Conservation (phyloP, 53 echinoderm and acorn worm species). For the Echinarachnius parma region DNA sequence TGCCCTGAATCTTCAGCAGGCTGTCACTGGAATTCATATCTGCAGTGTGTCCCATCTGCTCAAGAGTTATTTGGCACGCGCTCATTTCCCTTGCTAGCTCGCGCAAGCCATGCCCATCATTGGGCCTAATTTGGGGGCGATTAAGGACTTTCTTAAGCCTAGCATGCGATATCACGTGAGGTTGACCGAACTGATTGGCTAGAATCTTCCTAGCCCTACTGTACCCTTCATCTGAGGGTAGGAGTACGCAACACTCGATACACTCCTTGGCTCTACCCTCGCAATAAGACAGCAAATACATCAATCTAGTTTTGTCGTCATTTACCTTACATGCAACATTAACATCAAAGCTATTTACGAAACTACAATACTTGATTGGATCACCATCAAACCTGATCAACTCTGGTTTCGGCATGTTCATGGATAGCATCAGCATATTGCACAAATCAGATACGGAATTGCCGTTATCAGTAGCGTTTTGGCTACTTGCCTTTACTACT, state of each 20-base stretch:
- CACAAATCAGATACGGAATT: too few relatives aligned
- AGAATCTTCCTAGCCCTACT: conserved; percentile 23
- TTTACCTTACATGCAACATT: conserved; percentile 9
- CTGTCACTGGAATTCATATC: conserved; percentile 44
- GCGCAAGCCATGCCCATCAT: conserved; percentile 35
- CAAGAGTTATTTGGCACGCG: conserved; percentile 38
- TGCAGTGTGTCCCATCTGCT: conserved; percentile 38
- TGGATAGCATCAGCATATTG: background rate
- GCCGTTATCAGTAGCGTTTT: too few relatives aligned
- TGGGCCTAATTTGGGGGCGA: conserved; percentile 35
- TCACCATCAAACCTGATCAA: conserved; percentile 3
- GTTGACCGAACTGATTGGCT: conserved; percentile 19
- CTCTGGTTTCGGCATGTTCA: conserved; percentile 19
- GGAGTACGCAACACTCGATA: conserved; percentile 37
- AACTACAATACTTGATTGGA: background rate
- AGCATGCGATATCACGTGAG: conserved; percentile 8
- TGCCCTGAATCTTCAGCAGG: conserved; percentile 52
- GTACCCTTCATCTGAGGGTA: conserved; percentile 21
- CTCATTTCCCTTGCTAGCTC: conserved; percentile 54
- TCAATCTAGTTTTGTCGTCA: conserved; percentile 35
- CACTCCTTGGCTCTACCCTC: conserved; percentile 40
- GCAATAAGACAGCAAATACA: conserved; percentile 42
- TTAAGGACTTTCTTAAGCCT: conserved; percentile 25
- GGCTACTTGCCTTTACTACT: too few relatives aligned
- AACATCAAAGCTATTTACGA: conserved; percentile 4